A percentile compares a stretch with the other conserved stretches of the same genome.
Conservation (phyloP, 2,888 invertebrate genomes). For the Psylliodes chrysocephalus region DNA sequence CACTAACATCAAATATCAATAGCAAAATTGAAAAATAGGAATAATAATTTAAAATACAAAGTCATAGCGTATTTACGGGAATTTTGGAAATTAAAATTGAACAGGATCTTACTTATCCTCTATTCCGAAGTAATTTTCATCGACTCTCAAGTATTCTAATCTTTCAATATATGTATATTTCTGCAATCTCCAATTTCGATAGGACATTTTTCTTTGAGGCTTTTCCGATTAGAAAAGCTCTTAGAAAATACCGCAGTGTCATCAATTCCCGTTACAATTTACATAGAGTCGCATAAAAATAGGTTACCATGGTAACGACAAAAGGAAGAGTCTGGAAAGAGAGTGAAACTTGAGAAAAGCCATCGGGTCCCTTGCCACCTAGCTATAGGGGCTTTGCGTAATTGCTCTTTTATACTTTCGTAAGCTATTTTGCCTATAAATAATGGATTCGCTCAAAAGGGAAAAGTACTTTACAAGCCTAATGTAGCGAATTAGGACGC, state of each 20-base stretch:
- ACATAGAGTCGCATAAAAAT: conserved; percentile 36
- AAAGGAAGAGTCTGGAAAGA: neutral
- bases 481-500: too few relatives aligned
- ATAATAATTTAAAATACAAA: too few relatives aligned
- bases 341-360: conserved; percentile 11
- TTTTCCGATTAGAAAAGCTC: conserved; percentile 11
- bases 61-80: too few relatives aligned
- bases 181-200: conserved; percentile 12
- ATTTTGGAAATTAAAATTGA: too few relatives aligned
- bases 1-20: too few relatives aligned
- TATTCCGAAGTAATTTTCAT: neutral
- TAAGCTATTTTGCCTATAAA: neutral
- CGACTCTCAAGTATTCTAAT: neutral
- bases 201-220: conserved; percentile 3
- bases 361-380: conserved; percentile 8
- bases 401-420: conserved; percentile 1
- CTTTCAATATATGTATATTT: conserved; percentile 1
- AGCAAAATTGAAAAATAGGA: too few relatives aligned
- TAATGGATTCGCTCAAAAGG: conserved; percentile 4
- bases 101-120: too few relatives aligned
- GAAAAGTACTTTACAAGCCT: too few relatives aligned
- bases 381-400: neutral
- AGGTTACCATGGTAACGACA: conserved; percentile 36
- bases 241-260: conserved; percentile 17
- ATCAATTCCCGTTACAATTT: conserved; percentile 38